These are phyloP conservation scores for Latrodectus geometricus DNA, from an alignment of 1,140 invertebrate genomes.

Conservation along the genomic window DNA sequence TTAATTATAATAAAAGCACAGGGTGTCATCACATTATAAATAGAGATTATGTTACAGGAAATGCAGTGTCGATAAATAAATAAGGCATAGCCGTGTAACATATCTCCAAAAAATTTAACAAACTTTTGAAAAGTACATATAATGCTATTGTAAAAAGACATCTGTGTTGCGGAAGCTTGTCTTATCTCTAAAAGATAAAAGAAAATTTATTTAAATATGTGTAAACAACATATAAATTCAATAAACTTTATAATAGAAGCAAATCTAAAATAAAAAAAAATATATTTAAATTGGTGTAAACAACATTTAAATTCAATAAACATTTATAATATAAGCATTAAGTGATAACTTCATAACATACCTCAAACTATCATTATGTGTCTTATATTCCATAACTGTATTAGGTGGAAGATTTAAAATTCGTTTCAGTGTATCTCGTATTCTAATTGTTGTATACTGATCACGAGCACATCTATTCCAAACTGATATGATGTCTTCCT, in stretches of 20 bases:
- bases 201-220: too few relatives aligned
- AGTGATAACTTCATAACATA: slow-evolving; percentile 67
- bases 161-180: slow-evolving; percentile 71
- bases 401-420: slow-evolving; percentile 93
- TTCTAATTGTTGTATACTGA: slow-evolving; percentile 85
- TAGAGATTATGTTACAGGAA: too few relatives aligned
- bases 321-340: too few relatives aligned
- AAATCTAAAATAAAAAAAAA: too few relatives aligned
- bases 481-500: slow-evolving; percentile 97
- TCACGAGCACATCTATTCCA: slow-evolving; percentile 97
- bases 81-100: background rate
- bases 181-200: slow-evolving; percentile 68
- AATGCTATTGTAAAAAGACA: slow-evolving; percentile 68
- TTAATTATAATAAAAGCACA: too few relatives aligned
- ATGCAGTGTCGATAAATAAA: background rate
- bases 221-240: too few relatives aligned
- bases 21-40: too few relatives aligned
- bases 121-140: slow-evolving; percentile 19
- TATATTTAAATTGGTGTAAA: too few relatives aligned
- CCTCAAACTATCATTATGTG: slow-evolving; percentile 86
- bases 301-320: too few relatives aligned
- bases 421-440: slow-evolving; percentile 92
- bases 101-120: slow-evolving; percentile 34
- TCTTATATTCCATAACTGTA: slow-evolving; percentile 97
- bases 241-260: too few relatives aligned